Evolutionary conservation across 2,797 vertebrate genomes (phyloP).

Genomic region (Ambastaia sidthimunki): DNA sequence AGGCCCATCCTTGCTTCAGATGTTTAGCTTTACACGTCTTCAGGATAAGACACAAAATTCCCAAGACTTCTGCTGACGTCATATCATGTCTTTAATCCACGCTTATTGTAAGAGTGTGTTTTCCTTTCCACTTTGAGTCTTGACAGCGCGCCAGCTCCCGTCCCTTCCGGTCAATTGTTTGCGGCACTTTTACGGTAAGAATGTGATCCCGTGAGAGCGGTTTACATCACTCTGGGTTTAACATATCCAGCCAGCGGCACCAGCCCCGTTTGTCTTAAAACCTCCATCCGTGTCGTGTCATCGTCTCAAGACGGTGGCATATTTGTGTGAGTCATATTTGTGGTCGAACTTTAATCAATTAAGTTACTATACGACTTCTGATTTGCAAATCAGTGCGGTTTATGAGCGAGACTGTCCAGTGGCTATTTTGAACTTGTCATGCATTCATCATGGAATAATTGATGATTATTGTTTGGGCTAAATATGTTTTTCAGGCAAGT

Average conservation of each 20-base stretch:
- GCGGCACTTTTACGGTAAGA: conserved; percentile 75
- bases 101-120: conserved; percentile 49
- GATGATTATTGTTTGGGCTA: conserved; percentile 73
- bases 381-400: conserved; percentile 75
- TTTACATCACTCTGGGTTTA: conserved; percentile 74
- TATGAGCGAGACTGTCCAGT: conserved; percentile 78
- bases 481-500: conserved; percentile 55
- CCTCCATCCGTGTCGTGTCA: conserved; percentile 54
- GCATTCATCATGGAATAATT: conserved; percentile 73
- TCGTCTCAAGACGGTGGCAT: conserved; percentile 66
- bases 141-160: conserved; percentile 68
- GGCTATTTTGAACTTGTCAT: conserved; percentile 78
- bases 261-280: conserved; percentile 58
- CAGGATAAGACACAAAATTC: conserved; percentile 42
- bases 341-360: conserved; percentile 76
- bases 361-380: conserved; percentile 75
- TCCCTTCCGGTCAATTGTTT: conserved; percentile 76
- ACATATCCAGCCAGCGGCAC: conserved; percentile 56
- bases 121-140: conserved; percentile 48
- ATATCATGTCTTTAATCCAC: conserved; percentile 27
- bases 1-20: background rate
- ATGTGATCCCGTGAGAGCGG: conserved; percentile 67
- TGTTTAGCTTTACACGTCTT: conserved; percentile 26
- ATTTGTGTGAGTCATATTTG: conserved; percentile 75
- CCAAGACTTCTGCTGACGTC: conserved; percentile 48